Evolutionary conservation across 2,888 invertebrate genomes (phyloP), one percentile per base, ranked within the genome.

Genomic region (Cerceris rybyensis): DNA sequence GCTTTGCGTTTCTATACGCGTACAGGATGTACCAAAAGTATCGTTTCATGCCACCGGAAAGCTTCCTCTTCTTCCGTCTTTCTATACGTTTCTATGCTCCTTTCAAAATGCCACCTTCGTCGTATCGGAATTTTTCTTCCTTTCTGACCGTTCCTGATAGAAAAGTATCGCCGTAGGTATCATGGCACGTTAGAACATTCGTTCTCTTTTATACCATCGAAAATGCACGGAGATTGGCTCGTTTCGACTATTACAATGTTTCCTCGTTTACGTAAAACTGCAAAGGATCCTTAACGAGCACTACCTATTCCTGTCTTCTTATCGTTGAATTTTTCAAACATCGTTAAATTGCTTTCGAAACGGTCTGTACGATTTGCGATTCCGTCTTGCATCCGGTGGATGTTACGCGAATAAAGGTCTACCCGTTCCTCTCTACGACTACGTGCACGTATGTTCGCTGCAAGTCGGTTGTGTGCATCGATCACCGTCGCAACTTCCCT

Each of bases 391-490:
- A 61, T 43, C 46, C 28, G 42, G 11, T 28, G 43, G 69, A 77
- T 55, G 49, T 17, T n/a, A 42, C 13, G n/a, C 50, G 13, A 28
- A 17, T 52, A 55, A 69, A 71, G 70, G 63, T 59, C 39, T 57
- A 13, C 50, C 9, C 57, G 49, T 14, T 55, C 50, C 50, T 54
- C 16, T 57, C 14, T 7, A 16, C 14, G 42, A 46, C 50, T 49
- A 63, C 65, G 50, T 46, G 63, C 14, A 72, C 17, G 50, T 58
- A 70, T 59, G 57, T 65, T 75, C 75, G 71, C 78, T 75, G 72
- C 78, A 68, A 72, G 68, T 63, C 75, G 14, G 65, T 28, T 28
- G 28, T 80, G 57, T 68, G 75, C 78, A 83, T 86, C 82, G 85
- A 86, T 85, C 86, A 80, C 76, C 57, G 71, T 52, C 61, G 46